phyloP scores from a whole-genome alignment of 2,888 invertebrate species.

The Tetranychus piercei region DNA sequence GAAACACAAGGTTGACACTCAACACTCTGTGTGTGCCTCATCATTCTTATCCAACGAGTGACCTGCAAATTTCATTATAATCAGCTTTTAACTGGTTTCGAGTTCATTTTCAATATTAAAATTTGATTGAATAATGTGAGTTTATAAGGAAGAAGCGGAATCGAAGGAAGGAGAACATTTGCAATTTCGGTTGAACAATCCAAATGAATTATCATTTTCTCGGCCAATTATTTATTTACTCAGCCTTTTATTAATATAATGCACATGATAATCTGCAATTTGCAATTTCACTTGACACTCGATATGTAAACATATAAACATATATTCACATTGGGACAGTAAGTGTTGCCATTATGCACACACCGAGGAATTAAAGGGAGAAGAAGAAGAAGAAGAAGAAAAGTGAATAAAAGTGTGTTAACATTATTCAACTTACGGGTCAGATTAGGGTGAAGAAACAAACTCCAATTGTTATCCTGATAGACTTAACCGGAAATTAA shows the following conservation, averaged over 20 bases:
- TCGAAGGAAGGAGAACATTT: too few species aligned
- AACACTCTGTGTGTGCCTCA: too few species aligned
- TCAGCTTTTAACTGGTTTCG: too few species aligned
- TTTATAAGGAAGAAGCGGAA: too few species aligned
- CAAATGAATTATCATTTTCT: neutral
- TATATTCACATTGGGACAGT: neutral
- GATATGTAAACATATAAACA: neutral
- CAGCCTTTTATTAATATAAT: neutral
- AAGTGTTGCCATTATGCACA: neutral
- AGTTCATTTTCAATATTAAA: too few species aligned
- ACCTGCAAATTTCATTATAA: too few species aligned
- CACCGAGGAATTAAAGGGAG: neutral
- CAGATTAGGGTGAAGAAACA: neutral
- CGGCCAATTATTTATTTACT: neutral
- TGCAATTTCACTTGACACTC: neutral
- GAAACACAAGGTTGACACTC: too few species aligned
- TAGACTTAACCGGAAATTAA: neutral
- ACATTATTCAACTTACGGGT: neutral
- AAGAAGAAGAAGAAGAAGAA: neutral
- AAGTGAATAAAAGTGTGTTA: neutral
- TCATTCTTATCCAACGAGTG: too few species aligned
- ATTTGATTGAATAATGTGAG: too few species aligned
- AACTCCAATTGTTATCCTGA: neutral
- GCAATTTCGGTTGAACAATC: too few species aligned
- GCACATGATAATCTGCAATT: neutral